phyloP scores from a whole-genome alignment of 2,113 vertebrate genomes.

The Antigone vipio region DNA sequence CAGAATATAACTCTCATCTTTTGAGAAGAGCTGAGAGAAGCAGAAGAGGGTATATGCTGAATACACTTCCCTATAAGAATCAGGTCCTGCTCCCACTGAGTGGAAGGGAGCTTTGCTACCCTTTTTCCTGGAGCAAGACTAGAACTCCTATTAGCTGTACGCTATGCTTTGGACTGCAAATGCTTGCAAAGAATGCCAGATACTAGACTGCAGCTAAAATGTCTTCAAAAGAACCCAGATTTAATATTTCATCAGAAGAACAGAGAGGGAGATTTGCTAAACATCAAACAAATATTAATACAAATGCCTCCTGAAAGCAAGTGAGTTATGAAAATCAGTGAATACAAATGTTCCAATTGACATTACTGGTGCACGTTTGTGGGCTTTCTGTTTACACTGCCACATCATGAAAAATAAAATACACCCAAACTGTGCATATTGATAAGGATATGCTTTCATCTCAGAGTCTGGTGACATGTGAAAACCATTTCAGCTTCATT shows the following conservation, averaged over 20 bases:
- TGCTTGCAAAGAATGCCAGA: constrained; percentile 18
- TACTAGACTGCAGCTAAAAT: neutral
- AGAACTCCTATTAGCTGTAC: neutral
- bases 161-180: neutral
- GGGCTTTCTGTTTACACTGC: constrained; percentile 67
- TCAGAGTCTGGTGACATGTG: constrained; percentile 44
- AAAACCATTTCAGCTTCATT: constrained; percentile 22
- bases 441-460: constrained; percentile 61
- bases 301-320: constrained; percentile 67
- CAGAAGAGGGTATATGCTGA: neutral
- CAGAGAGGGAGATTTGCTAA: constrained; percentile 55
- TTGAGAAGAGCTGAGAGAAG: constrained; percentile 34
- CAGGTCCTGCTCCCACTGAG: neutral
- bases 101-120: neutral
- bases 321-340: constrained; percentile 62
- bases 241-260: constrained; percentile 65
- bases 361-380: constrained; percentile 61
- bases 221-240: constrained; percentile 47
- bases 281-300: constrained; percentile 69
- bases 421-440: constrained; percentile 61
- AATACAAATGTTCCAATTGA: constrained; percentile 70
- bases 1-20: neutral
- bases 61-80: constrained; percentile 18
- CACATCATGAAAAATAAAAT: constrained; percentile 70
- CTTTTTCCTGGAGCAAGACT: neutral